Base-by-base conservation (phyloP, 1,140 invertebrate species). In the Papilio aristodemus region DNA sequence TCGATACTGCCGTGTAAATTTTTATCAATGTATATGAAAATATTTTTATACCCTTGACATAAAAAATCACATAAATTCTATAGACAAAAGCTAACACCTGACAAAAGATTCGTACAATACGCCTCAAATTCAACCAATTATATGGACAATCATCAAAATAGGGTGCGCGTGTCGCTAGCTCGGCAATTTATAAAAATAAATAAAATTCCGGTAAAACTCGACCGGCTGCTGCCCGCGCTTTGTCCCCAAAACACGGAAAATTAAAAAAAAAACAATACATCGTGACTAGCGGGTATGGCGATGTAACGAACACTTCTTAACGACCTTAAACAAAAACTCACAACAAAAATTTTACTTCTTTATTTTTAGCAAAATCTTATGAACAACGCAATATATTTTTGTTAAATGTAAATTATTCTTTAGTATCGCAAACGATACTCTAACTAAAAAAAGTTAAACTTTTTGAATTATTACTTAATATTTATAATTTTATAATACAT, bases 61-160 rank as follows among this genome's bases (percentile, higher is more conserved):
- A 22, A 27, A 58, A 68, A 14, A 13, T 58, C 37, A 68, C 41
- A 68, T 39, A 22, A 38, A 58, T 68, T 58, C 13, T 37, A 32
- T 25, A 69, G 36, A 72, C 68, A 62, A 71, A 58, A 27, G 67
- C 60, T 22, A 50, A n/a, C 19, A 68, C 41, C 66, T 63, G 64
- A 27, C 36, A 73, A 73, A 77, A 74, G 70, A 73, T 67, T 25
- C 58, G 60, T 14, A 84, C 81, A 86, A 83, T 86, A 85, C 76
- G 84, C 69, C 78, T 76, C 81, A 83, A 75, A 78, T 77, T 77
- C 81, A 72, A 60, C 79, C 86, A 89, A 89, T 89, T 88, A 85
- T 81, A 79, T 85, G 84, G 83, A 86, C 82, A 88, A 88, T 87
- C 77, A 83, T 84, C 76, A 71, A 78, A 76, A 80, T 83, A 79